These are phyloP conservation scores for Anabacerthia variegaticeps DNA, from an alignment of 2,797 vertebrate genomes.

Conservation along the genomic window DNA sequence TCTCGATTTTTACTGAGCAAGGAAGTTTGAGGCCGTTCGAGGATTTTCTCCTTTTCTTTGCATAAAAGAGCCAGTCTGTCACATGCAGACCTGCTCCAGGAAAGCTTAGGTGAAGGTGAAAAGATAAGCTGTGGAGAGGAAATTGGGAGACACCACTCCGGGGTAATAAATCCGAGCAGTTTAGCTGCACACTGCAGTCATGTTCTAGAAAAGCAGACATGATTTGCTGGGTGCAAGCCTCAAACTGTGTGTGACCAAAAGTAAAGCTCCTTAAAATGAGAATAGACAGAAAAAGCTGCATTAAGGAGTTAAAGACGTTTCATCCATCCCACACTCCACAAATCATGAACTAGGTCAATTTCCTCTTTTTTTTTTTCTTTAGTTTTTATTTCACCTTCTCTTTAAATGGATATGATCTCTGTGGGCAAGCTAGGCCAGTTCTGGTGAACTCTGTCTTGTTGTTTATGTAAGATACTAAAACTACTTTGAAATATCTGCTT, in stretches of 20 bases:
- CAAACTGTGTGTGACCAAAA: not conserved
- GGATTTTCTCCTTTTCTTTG: not conserved
- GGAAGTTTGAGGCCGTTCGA: not conserved
- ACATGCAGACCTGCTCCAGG: fast-evolving
- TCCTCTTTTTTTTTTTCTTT: not conserved
- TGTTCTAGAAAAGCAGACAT: not conserved
- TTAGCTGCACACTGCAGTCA: not conserved
- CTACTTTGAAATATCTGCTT: not conserved
- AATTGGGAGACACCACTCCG: fast-evolving
- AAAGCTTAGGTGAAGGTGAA: not conserved
- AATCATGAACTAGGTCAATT: not conserved
- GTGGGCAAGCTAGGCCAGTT: not conserved
- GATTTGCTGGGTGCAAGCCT: not conserved
- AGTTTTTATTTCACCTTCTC: not conserved
- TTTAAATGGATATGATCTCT: constrained; percentile 8
- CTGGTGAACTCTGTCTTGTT: not conserved
- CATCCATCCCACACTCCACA: not conserved
- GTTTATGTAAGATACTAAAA: constrained; percentile 8
- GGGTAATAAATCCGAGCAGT: not conserved
- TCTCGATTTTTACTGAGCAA: not conserved
- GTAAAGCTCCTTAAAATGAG: constrained; percentile 5
- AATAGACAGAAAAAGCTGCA: not conserved
- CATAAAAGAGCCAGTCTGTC: not conserved
- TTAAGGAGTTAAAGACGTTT: constrained; percentile 8
- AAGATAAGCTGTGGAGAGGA: not conserved